Evolutionary conservation across 2,113 vertebrate genomes (phyloP), one percentile per base, ranked within the genome.

Genomic region (Himantopus leucocephalus): DNA sequence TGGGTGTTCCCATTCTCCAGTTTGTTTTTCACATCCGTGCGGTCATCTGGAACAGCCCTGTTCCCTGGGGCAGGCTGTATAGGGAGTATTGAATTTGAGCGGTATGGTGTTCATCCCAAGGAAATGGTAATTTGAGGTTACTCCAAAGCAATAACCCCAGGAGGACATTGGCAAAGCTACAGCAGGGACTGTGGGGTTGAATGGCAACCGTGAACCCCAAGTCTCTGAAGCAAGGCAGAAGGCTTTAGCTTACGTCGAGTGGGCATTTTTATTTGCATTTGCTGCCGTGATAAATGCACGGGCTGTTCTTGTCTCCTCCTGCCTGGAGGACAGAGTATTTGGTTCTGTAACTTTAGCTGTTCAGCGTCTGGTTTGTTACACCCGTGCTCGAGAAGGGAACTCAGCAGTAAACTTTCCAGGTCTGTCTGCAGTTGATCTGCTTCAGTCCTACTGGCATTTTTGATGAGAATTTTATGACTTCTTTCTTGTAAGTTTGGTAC

Each of bases 381-480:
- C 12, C 43, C 45, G 2, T 71, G 73, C 80, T 81, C 0, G 0
- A 85, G 89, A 50, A 70, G 77, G 39, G 73, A 67, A 52, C 92
- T 81, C 66, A 8, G 84, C 86, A 81, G 48, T 76, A 14, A 91
- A 60, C 80, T 79, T 91, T 70, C 60, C 95, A 95, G 95, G 92
- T 97, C 89, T 85, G 80, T 72, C 92, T 96, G 86, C 73, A 92
- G 83, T 37, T 53, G 56, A 82, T 89, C 83, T 94, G 80, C 84
- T 64, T 78, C 83, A 94, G 76, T 53, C 94, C 77, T 95, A 64
- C 60, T 97, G 96, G 91, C 94, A 91, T 89, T 95, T 96, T 91
- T 96, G 88, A 95, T 76, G 89, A 80, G 95, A 95, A 41, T 94
- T 96, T 97, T 96, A 96, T 0, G 23, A 95, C 84, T 94, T 81